Conservation (phyloP, 2,888 invertebrate genomes). For the Lottia scabra region DNA sequence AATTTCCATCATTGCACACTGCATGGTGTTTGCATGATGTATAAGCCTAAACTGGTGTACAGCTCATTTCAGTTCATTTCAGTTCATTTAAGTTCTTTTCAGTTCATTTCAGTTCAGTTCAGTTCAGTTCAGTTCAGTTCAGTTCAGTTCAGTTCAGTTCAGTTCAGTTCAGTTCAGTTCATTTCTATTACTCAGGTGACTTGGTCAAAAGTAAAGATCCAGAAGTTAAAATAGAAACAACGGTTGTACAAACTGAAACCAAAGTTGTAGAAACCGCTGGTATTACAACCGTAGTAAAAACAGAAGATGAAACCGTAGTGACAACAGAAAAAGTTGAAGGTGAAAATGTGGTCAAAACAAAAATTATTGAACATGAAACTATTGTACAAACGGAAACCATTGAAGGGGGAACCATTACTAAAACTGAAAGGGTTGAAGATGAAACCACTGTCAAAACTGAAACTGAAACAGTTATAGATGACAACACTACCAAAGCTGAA, state of each 20-base stretch:
- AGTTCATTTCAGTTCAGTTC: no score
- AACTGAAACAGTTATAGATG: neutral
- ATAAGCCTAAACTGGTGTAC: no score
- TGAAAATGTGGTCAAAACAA: constrained; percentile 5
- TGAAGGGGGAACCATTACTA: neutral
- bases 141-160: no score
- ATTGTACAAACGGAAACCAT: neutral
- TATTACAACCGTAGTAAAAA: neutral
- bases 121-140: no score
- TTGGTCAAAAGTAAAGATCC: neutral
- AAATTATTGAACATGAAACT: constrained; percentile 1
- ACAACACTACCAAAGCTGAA: neutral
- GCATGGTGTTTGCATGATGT: no score
- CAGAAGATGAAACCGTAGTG: constrained; percentile 1
- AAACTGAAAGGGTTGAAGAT: neutral
- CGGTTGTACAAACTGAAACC: neutral
- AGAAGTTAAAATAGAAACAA: no score
- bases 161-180: no score
- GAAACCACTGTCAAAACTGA: neutral
- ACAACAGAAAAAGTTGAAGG: constrained; percentile 8
- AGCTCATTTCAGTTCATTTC: no score
- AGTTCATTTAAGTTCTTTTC: no score
- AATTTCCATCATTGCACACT: no score
- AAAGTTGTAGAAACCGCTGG: neutral
- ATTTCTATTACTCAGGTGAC: no score